Evolutionary conservation across 2,888 invertebrate genomes (phyloP), one percentile per base, ranked within the genome.

Genomic region (Dasypogon diadema): DNA sequence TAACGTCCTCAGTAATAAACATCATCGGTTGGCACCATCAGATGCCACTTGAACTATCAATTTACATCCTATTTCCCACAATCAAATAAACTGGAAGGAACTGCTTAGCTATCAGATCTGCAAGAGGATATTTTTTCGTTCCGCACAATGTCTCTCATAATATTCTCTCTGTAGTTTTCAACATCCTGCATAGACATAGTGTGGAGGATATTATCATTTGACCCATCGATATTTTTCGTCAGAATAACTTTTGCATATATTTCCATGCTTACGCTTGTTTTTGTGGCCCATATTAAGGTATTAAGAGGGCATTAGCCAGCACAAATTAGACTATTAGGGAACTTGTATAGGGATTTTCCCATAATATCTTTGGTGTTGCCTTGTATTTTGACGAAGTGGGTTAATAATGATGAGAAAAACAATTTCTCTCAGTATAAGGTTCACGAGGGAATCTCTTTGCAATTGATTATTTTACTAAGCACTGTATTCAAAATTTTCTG

Each of bases 41-140:
- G 51, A 68, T 70, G 34, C 70, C 30, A 70, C 51, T 70, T 70
- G 34, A 48, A 34, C 51, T n/a, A 22, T 21, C 54, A 54, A 70
- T 70, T 70, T 70, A 54, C 70, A 70, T 70, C 70, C 70, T 54
- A 70, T 70, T 70, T 70, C 26, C 16, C 54, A 24, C 70, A 70
- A 70, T 54, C 70, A 54, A 70, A 70, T 70, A 70, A 70, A 70
- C 51, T 54, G 54, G 54, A 70, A 51, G 54, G 54, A 70, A 70
- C 10, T 48, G 70, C 70, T 70, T 54, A 70, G 70, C 70, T 70
- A 46, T 70, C 54, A 51, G 70, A 70, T 70, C 54, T 70, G 54
- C 34, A 54, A 21, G 70, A 54, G 12, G 34, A 70, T 70, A n/a
- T n/a, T n/a, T n/a, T n/a, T 54, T 54, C 54, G 30, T 34, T 70